Percentiles rank a stretch among this genome's conserved stretches.
These are phyloP conservation scores for Sinocyclocheilus maitianheensis DNA, from an alignment of 2,113 vertebrate genomes.

Conservation along the genomic window DNA sequence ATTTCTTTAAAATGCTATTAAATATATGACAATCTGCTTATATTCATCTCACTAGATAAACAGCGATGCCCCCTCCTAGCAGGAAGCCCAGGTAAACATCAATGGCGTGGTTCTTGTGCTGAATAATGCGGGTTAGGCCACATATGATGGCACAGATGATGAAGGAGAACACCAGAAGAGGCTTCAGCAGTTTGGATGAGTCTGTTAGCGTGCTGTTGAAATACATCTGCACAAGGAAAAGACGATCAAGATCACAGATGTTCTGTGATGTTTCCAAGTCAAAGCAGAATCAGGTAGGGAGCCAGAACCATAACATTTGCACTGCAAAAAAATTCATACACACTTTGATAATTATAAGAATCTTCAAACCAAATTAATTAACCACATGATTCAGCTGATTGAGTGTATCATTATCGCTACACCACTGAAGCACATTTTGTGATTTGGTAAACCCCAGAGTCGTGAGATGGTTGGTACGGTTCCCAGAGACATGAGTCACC, in stretches of 20 bases:
- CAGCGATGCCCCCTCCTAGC: conserved; percentile 91
- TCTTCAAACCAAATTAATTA: background rate
- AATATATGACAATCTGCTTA: background rate
- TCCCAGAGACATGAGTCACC: conserved; percentile 42
- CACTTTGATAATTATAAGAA: background rate
- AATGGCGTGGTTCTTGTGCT: conserved; percentile 96
- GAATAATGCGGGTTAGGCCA: conserved; percentile 94
- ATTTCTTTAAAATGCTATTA: background rate
- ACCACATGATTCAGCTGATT: conserved; percentile 2
- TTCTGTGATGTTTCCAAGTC: background rate
- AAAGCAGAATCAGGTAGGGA: background rate
- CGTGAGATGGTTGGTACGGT: conserved; percentile 7
- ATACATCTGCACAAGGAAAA: conserved; percentile 89
- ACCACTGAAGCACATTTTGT: background rate
- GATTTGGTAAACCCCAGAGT: background rate
- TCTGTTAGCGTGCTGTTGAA: conserved; percentile 97
- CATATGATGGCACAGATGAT: conserved; percentile 96
- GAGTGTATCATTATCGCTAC: background rate
- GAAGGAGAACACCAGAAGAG: conserved; percentile 94
- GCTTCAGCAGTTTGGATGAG: conserved; percentile 96
- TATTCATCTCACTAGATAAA: conserved; percentile 86
- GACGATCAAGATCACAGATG: background rate
- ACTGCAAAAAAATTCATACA: background rate
- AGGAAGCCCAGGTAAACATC: conserved; percentile 98
- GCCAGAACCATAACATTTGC: background rate